These are phyloP conservation scores for Pomatorhinus ruficollis DNA, from an alignment of 2,113 vertebrate species.

Conservation along the genomic window DNA sequence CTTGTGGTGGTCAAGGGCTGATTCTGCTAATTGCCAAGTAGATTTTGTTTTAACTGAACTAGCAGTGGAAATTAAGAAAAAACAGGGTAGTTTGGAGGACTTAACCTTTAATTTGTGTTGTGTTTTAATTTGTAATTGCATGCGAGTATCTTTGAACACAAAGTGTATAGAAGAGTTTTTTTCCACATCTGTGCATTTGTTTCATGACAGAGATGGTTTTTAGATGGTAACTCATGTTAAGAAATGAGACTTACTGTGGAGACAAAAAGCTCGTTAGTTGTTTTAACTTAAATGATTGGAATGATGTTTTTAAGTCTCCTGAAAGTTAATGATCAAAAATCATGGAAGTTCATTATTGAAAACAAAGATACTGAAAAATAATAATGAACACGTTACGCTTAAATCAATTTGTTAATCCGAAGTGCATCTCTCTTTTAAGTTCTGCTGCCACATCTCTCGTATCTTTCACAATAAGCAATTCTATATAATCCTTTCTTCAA, in stretches of 20 bases:
- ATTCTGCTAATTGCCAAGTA: not conserved
- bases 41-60: not conserved
- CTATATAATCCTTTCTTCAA: not conserved
- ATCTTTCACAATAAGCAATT: not conserved
- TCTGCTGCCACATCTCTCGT: not conserved
- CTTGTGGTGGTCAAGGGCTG: not conserved
- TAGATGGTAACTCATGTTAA: not conserved
- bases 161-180: not conserved
- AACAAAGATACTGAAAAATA: not conserved
- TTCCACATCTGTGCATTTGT: not conserved
- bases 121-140: not conserved
- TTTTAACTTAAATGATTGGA: not conserved
- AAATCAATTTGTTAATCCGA: not conserved
- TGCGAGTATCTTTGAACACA: not conserved
- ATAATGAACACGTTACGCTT: not conserved
- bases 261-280: not conserved
- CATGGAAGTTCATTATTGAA: not conserved
- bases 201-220: not conserved
- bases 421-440: not conserved
- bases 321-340: not conserved
- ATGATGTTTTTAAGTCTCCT: not conserved
- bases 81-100: not conserved
- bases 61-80: not conserved
- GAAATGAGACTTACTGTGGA: not conserved
- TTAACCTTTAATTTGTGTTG: not conserved